These are phyloP conservation scores for Homarus gammarus DNA, from an alignment of 2,888 invertebrate species.

Conservation along the genomic window DNA sequence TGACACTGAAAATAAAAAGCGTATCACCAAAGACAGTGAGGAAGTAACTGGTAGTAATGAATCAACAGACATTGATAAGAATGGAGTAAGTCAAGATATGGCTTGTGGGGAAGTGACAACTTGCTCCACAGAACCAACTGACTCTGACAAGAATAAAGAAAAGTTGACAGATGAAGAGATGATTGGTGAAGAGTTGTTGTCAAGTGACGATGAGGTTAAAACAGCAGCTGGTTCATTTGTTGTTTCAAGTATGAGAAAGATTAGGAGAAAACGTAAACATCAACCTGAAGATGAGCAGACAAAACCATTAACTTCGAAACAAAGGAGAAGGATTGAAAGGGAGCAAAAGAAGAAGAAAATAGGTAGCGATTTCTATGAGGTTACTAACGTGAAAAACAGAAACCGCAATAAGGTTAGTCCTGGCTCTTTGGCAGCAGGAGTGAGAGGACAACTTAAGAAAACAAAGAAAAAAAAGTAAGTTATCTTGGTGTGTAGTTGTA, in stretches of 20 bases:
- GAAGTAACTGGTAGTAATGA: not conserved
- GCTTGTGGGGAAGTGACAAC: not conserved
- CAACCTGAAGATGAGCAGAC: conserved; percentile 5
- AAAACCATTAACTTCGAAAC: conserved; percentile 43
- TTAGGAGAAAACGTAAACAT: conserved; percentile 55
- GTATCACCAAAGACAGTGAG: not conserved
- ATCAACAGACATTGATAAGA: not conserved
- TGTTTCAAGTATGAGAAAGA: conserved; percentile 26
- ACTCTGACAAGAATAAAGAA: not conserved
- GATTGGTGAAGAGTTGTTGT: conserved; percentile 49
- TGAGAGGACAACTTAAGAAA: conserved; percentile 50
- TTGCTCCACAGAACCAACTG: not conserved
- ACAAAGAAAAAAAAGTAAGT: conserved; percentile 13
- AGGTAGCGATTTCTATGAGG: conserved; percentile 72
- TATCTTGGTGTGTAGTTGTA: not conserved
- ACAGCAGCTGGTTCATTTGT: conserved; percentile 36
- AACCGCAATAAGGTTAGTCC: conserved; percentile 60
- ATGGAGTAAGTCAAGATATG: no score
- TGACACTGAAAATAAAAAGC: not conserved
- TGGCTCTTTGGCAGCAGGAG: conserved; percentile 10
- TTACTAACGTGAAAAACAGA: conserved; percentile 66
- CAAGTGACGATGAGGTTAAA: conserved; percentile 45
- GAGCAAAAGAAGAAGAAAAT: conserved; percentile 62
- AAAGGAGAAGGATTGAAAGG: conserved; percentile 55
- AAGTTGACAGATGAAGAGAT: conserved; percentile 28